Evolutionary conservation across 2,888 invertebrate species (phyloP), one percentile per base, ranked within the genome.

Genomic region (Molanna angustata): DNA sequence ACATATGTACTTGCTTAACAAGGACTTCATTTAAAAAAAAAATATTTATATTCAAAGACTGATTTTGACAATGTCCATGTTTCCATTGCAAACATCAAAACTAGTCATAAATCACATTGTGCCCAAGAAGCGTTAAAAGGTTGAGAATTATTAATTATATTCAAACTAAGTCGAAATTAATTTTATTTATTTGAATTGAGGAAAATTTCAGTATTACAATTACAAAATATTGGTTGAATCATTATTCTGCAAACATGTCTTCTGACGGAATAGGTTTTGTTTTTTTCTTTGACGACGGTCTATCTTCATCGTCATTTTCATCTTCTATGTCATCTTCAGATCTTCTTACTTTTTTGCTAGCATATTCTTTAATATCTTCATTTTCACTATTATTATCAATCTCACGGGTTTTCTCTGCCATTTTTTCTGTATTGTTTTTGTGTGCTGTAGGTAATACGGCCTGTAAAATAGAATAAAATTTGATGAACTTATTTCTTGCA

Each of bases 171-270:
- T n/a, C n/a, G n/a, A n/a, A n/a, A n/a, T n/a, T n/a, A n/a, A n/a
- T n/a, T n/a, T n/a, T n/a, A n/a, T n/a, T n/a, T n/a, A n/a, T n/a
- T n/a, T n/a, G n/a, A n/a, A n/a, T n/a, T n/a, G n/a, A n/a, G n/a
- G n/a, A n/a, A n/a, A n/a, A n/a, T n/a, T n/a, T n/a, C n/a, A n/a
- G n/a, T n/a, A n/a, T n/a, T n/a, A n/a, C n/a, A n/a, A n/a, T n/a
- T n/a, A n/a, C n/a, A n/a, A n/a, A n/a, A n/a, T n/a, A n/a, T n/a
- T n/a, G n/a, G n/a, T n/a, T n/a, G n/a, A n/a, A n/a, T n/a, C n/a
- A n/a, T 64, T 71, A 77, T 65, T 76, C 76, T 43, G 76, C 77
- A 65, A 77, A 77, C 74, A 77, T 77, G 54, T 77, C 77, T 62
- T 77, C 76, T 22, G 48, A 32, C 16, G 33, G 44, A 14, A 7